Conservation (phyloP, 2,888 invertebrate genomes). For the Drosophila mimetica region DNA sequence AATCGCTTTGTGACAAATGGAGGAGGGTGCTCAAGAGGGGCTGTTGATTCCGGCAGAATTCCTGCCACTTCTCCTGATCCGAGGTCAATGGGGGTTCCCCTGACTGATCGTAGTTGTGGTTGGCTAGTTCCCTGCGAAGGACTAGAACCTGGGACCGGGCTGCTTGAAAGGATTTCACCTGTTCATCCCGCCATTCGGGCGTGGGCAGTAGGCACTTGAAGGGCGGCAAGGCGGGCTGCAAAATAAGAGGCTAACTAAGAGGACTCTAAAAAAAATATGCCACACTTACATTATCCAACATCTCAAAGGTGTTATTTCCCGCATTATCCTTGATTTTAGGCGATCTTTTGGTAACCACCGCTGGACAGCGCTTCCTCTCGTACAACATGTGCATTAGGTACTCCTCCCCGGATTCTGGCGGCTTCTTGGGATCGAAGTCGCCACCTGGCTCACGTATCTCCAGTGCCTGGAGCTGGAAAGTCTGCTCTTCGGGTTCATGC, state of each 20-base stretch:
- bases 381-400: conserved; percentile 82
- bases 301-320: conserved; percentile 11
- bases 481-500: conserved; percentile 52
- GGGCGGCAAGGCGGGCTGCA: conserved; percentile 37
- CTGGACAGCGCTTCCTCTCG: conserved; percentile 82
- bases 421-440: conserved; percentile 78
- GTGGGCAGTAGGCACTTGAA: conserved; percentile 78
- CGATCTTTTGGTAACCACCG: conserved; percentile 76
- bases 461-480: conserved; percentile 82
- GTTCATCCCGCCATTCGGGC: conserved; percentile 81
- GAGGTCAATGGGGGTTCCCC: conserved; percentile 44
- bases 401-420: conserved; percentile 82
- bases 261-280: no score
- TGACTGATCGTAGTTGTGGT: conserved; percentile 50
- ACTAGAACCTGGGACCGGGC: conserved; percentile 62
- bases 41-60: conserved; percentile 36
- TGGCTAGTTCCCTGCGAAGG: conserved; percentile 55
- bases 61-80: conserved; percentile 32
- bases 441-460: conserved; percentile 79
- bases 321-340: conserved; percentile 36
- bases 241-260: rapidly evolving
- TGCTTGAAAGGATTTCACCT: conserved; percentile 74
- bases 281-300: conserved; percentile 47
- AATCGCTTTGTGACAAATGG: conserved; percentile 77
- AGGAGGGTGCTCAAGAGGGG: conserved; percentile 81